These are phyloP conservation scores for Hippocampus zosterae DNA, from an alignment of 2,113 vertebrate species.

Conservation along the genomic window DNA sequence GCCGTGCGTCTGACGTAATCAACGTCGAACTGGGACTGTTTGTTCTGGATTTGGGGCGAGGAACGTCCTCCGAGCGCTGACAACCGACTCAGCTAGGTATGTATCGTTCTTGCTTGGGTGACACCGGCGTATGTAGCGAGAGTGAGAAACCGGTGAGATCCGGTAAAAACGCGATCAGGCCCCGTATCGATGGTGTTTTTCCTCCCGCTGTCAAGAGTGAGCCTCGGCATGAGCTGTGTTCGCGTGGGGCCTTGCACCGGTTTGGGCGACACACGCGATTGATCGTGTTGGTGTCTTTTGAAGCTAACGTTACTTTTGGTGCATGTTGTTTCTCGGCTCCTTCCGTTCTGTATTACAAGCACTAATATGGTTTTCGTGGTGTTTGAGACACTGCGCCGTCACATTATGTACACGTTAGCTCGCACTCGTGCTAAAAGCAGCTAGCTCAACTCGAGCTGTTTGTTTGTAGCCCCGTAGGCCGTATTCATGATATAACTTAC, in stretches of 20 bases:
- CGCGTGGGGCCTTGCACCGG: constrained; percentile 61
- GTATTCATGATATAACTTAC: constrained; percentile 70
- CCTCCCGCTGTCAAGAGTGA: constrained; percentile 54
- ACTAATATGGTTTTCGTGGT: constrained; percentile 5
- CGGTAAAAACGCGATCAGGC: not conserved
- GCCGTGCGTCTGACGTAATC: constrained; percentile 68
- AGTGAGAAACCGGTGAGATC: not conserved
- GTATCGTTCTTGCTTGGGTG: constrained; percentile 16
- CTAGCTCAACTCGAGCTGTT: constrained; percentile 62
- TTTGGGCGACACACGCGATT: constrained; percentile 32
- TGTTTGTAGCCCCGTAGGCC: constrained; percentile 72
- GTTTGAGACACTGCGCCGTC: constrained; percentile 29
- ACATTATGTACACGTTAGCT: constrained; percentile 41
- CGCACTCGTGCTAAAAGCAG: constrained; percentile 41
- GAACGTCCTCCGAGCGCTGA: constrained; percentile 65
- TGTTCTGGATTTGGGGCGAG: constrained; percentile 76
- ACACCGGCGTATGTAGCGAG: constrained; percentile 1
- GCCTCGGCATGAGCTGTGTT: constrained; percentile 52
- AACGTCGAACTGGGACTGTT: constrained; percentile 70
- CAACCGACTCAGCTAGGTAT: constrained; percentile 63
- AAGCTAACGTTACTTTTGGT: not conserved
- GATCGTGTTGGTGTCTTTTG: constrained; percentile 3
- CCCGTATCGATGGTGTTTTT: constrained; percentile 23
- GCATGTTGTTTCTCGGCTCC: not conserved
- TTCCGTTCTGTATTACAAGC: not conserved